phyloP scores from a whole-genome alignment of 2,888 invertebrate species.

The Orgyia antiqua region DNA sequence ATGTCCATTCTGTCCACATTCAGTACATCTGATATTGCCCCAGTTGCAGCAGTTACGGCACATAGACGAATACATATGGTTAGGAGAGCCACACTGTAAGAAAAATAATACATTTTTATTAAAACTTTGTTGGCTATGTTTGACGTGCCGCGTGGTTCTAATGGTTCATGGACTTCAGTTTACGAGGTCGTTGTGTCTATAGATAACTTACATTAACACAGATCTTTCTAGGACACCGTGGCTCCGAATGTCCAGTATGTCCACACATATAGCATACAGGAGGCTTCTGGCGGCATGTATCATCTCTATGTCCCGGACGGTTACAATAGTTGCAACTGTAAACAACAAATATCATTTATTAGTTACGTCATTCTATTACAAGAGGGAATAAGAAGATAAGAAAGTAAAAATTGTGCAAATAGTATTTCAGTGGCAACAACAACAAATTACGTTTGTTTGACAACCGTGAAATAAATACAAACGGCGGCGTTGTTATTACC shows the following conservation, averaged over 20 bases:
- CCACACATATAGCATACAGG: conserved; percentile 84
- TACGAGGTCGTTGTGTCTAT: too few species aligned
- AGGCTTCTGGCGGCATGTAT: conserved; percentile 76
- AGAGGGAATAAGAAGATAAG: too few species aligned
- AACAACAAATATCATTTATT: background rate
- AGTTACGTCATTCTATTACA: too few species aligned
- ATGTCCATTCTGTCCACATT: conserved; percentile 82
- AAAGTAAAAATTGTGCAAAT: too few species aligned
- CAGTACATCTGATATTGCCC: conserved; percentile 66
- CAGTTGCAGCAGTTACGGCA: conserved; percentile 80
- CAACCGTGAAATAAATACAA: too few species aligned
- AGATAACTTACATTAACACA: conserved; percentile 85
- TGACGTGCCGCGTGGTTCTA: too few species aligned
- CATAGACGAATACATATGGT: conserved; percentile 74
- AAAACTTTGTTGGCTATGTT: too few species aligned
- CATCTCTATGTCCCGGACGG: conserved; percentile 80
- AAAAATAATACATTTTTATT: background rate
- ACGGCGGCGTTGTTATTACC: too few species aligned
- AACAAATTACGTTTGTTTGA: too few species aligned
- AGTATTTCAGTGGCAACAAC: too few species aligned
- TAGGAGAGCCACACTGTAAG: conserved; percentile 82
- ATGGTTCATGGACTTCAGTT: too few species aligned
- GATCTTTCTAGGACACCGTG: conserved; percentile 82
- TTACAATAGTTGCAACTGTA: conserved; percentile 81
- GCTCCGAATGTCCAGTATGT: conserved; percentile 79